Evolutionary conservation across 2,797 vertebrate species (phyloP).

Genomic region (Arremon brunneinucha): DNA sequence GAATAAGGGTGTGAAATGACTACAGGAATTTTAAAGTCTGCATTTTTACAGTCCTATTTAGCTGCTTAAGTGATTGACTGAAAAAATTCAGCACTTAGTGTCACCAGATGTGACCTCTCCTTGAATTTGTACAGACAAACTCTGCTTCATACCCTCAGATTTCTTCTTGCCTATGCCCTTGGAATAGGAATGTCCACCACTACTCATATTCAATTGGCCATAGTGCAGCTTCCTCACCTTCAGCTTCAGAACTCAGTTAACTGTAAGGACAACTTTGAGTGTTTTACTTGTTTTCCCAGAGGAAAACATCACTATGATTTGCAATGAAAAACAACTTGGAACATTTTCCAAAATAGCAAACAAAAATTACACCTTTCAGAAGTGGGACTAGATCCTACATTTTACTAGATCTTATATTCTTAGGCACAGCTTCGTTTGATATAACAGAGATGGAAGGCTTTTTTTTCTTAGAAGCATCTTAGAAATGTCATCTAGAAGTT

Average conservation of each 20-base stretch:
- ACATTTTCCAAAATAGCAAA: constrained; percentile 70
- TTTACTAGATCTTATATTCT: constrained; percentile 47
- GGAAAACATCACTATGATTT: constrained; percentile 40
- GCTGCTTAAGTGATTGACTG: constrained; percentile 54
- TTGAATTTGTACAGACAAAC: constrained; percentile 15
- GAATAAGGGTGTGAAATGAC: not conserved
- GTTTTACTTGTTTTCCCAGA: constrained; percentile 47
- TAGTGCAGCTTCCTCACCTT: constrained; percentile 5
- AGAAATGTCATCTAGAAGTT: constrained; percentile 35
- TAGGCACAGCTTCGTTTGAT: constrained; percentile 67
- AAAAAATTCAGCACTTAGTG: constrained; percentile 31
- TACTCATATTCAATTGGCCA: not conserved
- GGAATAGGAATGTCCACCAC: constrained; percentile 19
- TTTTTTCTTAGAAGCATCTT: constrained; percentile 62
- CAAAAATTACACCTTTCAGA: constrained; percentile 71
- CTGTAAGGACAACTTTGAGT: constrained; percentile 14
- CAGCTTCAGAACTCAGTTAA: constrained; percentile 38
- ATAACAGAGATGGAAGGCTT: constrained; percentile 48
- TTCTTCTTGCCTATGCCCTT: not conserved
- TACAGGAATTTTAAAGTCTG: not conserved
- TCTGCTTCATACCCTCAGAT: not conserved
- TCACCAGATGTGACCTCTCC: constrained; percentile 31
- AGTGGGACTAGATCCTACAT: constrained; percentile 62
- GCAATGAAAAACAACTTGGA: constrained; percentile 61
- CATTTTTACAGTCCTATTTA: constrained; percentile 39